A percentile compares a stretch with the other conserved stretches of the same genome.
phyloP scores from a whole-genome alignment of 2,888 invertebrate species.

The Bedellia somnulentella region DNA sequence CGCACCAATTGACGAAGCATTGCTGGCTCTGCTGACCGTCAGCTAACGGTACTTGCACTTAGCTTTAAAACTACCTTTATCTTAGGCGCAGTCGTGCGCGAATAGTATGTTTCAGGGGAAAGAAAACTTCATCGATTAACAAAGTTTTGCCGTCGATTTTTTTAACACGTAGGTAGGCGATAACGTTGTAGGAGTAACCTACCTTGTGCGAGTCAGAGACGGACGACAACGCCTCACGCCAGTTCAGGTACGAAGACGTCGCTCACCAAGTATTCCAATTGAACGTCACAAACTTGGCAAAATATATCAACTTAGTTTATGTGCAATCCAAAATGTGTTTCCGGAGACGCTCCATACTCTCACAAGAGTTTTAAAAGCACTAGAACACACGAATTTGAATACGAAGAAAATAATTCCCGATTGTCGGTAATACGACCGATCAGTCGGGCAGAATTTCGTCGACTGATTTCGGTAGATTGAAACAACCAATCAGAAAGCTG shows the following conservation, averaged over 20 bases:
- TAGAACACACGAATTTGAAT: constrained; percentile 41
- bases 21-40: too few relatives aligned
- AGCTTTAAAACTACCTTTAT: constrained; percentile 24
- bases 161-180: constrained; percentile 45
- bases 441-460: constrained; percentile 25
- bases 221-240: constrained; percentile 26
- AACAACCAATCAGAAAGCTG: too few relatives aligned
- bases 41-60: constrained; percentile 36
- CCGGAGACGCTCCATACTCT: constrained; percentile 3
- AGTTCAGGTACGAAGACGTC: constrained; percentile 42
- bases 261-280: constrained; percentile 36
- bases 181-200: constrained; percentile 34
- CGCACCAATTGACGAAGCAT: too few relatives aligned
- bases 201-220: constrained; percentile 48
- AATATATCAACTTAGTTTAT: constrained; percentile 20
- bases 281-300: constrained; percentile 37
- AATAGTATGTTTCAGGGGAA: too few relatives aligned
- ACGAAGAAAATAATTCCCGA: constrained; percentile 24
- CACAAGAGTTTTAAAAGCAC: constrained; percentile 22
- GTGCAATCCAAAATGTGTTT: constrained; percentile 15
- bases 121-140: background rate
- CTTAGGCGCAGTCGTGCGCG: constrained; percentile 10
- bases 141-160: constrained; percentile 16
- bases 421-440: constrained; percentile 19
- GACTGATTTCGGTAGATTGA: constrained; percentile 23